These are phyloP conservation scores for Macropis europaea DNA, from an alignment of 2,888 invertebrate species.

Conservation along the genomic window DNA sequence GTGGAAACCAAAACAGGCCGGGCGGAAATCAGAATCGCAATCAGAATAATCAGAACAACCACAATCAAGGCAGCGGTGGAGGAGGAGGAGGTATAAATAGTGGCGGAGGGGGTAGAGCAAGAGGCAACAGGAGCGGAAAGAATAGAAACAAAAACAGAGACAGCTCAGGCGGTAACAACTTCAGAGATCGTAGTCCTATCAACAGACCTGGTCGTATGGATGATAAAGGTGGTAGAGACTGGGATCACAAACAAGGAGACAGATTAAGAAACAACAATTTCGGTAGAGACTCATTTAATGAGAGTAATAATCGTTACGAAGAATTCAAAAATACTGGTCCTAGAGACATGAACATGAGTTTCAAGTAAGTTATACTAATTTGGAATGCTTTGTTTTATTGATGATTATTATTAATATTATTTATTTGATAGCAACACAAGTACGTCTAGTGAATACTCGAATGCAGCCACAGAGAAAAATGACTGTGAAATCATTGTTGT, in stretches of 20 bases:
- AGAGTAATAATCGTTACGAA: conserved; percentile 70
- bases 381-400: neutral
- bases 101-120: conserved; percentile 46
- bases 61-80: conserved; percentile 54
- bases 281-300: conserved; percentile 70
- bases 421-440: conserved; percentile 48
- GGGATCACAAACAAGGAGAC: conserved; percentile 71
- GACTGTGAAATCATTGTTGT: conserved; percentile 96
- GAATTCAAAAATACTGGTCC: conserved; percentile 69
- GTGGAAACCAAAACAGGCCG: conserved; percentile 57
- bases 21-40: conserved; percentile 66
- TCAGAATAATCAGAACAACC: conserved; percentile 57
- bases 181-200: conserved; percentile 76
- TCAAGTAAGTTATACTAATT: conserved; percentile 67
- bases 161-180: conserved; percentile 63
- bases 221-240: conserved; percentile 63
- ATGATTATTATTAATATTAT: neutral
- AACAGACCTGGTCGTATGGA: conserved; percentile 66
- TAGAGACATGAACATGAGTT: conserved; percentile 65
- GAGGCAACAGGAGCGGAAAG: conserved; percentile 71
- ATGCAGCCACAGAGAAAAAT: conserved; percentile 84
- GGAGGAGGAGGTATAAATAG: conserved; percentile 43
- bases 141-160: conserved; percentile 72
- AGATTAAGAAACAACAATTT: conserved; percentile 66
- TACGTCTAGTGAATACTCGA: conserved; percentile 67